Evolutionary conservation across 2,113 vertebrate species (phyloP), one percentile per base, ranked within the genome.

Genomic region (Cricetomys ansorgei): DNA sequence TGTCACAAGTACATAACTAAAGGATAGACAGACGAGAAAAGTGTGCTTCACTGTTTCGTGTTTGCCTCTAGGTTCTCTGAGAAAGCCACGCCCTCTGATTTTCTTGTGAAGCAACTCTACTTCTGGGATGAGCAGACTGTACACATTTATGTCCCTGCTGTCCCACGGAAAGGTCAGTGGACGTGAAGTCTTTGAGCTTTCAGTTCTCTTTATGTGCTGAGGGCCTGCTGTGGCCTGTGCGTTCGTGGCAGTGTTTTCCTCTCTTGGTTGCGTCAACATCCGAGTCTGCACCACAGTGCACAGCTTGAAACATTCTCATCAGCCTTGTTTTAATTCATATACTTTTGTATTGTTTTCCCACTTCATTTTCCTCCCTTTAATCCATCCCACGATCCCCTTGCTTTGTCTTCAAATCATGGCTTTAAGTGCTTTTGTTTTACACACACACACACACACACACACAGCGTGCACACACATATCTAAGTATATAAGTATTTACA

Each of bases 51-150:
- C 2, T 37, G 12, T 4, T 80, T 65, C 96, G 5, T 70, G 50
- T 75, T 93, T 64, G 94, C 80, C 85, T 37, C 85, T 94, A 99
- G 99, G 85, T 99, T 98, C 97, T 98, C 98, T 72, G 97, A 99
- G 92, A 98, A 95, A 65, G 99, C 99, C 16, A 99, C 98, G 69
- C 98, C 99, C 40, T 98, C 97, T 69, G 91, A 97, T 57, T 98
- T 99, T 87, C 98, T 99, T 19, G 62, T 98, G 92, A 97, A 93
- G 8, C 98, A 95, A 75, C 95, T 98, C 77, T 96, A 98, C 79
- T 55, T 37, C n/a, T 99, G 98, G 99, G 97, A 98, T 80, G 89
- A 93, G 89, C 92, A 97, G 67, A 92, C 40, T 7, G 91, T 95
- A 1, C 97, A 97, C 11, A 84, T 99, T 50, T 98, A 98, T 83